These are phyloP conservation scores for Phrynocephalus vlangalii DNA, from an alignment of 2,797 vertebrate species.

Conservation along the genomic window DNA sequence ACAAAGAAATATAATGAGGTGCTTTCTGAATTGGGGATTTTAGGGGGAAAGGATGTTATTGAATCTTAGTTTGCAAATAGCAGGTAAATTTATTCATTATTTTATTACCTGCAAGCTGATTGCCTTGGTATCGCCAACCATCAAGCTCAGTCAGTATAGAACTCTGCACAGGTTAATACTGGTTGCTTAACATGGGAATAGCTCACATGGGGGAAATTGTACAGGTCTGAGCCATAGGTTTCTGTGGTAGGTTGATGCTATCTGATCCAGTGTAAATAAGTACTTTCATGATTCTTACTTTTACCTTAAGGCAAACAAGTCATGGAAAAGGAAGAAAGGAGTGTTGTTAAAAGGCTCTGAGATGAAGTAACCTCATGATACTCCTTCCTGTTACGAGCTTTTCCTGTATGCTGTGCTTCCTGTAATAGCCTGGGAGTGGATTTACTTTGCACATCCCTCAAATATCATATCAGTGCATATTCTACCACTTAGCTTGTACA, in stretches of 20 bases:
- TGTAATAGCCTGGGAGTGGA: slow-evolving; percentile 40
- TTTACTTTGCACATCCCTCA: slow-evolving; percentile 4
- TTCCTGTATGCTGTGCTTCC: slow-evolving; percentile 56
- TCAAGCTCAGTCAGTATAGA: neutral
- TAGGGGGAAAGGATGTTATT: neutral
- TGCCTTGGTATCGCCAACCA: neutral
- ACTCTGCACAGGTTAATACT: neutral
- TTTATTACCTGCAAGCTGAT: neutral
- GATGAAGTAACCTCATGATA: slow-evolving; percentile 50
- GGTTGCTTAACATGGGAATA: neutral
- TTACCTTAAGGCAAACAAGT: slow-evolving; percentile 52
- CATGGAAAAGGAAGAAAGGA: slow-evolving; percentile 55
- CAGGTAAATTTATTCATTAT: neutral
- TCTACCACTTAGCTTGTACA: slow-evolving; percentile 31
- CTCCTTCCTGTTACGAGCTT: slow-evolving; percentile 28
- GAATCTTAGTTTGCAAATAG: rapidly evolving
- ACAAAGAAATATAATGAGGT: slow-evolving; percentile 39
- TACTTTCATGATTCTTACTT: slow-evolving; percentile 26
- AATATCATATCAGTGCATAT: neutral
- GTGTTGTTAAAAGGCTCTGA: slow-evolving; percentile 32
- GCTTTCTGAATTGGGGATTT: neutral
- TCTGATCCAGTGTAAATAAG: neutral
- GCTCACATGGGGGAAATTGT: rapidly evolving
- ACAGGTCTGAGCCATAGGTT: neutral
- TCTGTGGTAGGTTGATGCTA: neutral